These are phyloP conservation scores for Corythornis cristatus DNA, from an alignment of 2,113 vertebrate species.

Conservation along the genomic window DNA sequence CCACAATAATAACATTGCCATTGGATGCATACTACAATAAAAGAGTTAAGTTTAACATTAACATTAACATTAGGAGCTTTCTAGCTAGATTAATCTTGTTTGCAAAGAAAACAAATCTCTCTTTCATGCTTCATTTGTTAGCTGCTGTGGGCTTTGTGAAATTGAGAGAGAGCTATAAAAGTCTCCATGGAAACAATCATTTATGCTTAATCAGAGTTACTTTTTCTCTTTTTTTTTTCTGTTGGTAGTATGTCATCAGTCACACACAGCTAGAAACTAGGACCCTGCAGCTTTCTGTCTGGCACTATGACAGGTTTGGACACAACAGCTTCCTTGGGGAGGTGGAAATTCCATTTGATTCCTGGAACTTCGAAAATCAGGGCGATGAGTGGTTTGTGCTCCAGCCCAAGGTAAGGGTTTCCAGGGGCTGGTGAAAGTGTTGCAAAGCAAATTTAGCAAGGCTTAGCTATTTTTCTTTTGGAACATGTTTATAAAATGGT, in stretches of 20 bases:
- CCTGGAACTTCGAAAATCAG: slow-evolving; percentile 92
- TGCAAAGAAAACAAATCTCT: slow-evolving; percentile 25
- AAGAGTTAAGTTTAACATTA: background rate
- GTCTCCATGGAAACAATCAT: background rate
- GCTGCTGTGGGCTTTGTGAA: background rate
- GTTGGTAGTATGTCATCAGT: slow-evolving; percentile 91
- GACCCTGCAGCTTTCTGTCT: slow-evolving; percentile 92
- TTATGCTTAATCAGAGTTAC: slow-evolving; percentile 12
- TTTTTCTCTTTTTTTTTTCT: background rate
- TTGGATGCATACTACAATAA: background rate
- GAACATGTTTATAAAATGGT: background rate
- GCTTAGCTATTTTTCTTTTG: background rate
- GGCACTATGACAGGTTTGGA: slow-evolving; percentile 96
- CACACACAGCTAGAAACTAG: slow-evolving; percentile 94
- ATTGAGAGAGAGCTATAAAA: background rate
- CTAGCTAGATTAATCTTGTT: background rate
- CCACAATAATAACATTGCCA: background rate
- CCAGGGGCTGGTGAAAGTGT: background rate
- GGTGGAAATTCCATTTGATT: slow-evolving; percentile 93
- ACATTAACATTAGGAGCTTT: background rate
- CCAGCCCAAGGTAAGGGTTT: slow-evolving; percentile 87
- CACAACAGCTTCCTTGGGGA: slow-evolving; percentile 95
- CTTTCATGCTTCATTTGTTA: slow-evolving; percentile 15
- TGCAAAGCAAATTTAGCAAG: background rate
- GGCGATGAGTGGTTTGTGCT: slow-evolving; percentile 90